phyloP scores from a whole-genome alignment of 2,888 invertebrate genomes.

The Anagyrus pseudococci region DNA sequence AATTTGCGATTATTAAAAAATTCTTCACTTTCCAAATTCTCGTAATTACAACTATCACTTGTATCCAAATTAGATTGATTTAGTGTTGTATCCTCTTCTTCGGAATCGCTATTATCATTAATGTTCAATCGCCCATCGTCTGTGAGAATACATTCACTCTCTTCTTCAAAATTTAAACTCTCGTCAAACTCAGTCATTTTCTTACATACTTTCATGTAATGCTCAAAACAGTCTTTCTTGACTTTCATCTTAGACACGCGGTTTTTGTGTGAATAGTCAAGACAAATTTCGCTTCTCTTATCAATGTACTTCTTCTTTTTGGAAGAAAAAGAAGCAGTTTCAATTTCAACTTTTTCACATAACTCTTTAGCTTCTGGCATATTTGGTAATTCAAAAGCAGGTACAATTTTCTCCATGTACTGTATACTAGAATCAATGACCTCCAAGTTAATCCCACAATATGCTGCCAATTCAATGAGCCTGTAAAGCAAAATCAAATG shows the following conservation, averaged over 20 bases:
- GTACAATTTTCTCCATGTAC: conserved; percentile 53
- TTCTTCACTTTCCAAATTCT: conserved; percentile 19
- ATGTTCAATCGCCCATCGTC: conserved; percentile 50
- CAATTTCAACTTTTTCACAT: conserved; percentile 41
- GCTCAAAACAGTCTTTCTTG: conserved; percentile 35
- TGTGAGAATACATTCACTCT: conserved; percentile 46
- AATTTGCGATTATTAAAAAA: conserved; percentile 43
- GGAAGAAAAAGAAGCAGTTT: too few species aligned
- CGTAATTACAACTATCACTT: conserved; percentile 1
- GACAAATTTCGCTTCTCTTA: conserved; percentile 39
- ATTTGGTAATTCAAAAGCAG: conserved; percentile 45
- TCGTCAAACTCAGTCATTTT: conserved; percentile 11
- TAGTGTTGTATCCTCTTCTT: too few species aligned
- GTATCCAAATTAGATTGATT: conserved; percentile 5
- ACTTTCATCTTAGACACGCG: conserved; percentile 44
- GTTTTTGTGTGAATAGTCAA: conserved; percentile 49
- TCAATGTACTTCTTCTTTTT: not conserved
- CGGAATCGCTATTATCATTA: conserved; percentile 39
- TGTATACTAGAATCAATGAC: conserved; percentile 49
- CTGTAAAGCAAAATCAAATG: too few species aligned
- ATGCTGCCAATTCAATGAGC: conserved; percentile 44
- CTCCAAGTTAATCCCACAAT: conserved; percentile 47
- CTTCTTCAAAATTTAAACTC: conserved; percentile 31
- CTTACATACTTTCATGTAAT: conserved; percentile 15
- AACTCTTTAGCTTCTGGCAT: conserved; percentile 43